phyloP scores from a whole-genome alignment of 2,797 vertebrate genomes.

The Okamejei kenojei region DNA sequence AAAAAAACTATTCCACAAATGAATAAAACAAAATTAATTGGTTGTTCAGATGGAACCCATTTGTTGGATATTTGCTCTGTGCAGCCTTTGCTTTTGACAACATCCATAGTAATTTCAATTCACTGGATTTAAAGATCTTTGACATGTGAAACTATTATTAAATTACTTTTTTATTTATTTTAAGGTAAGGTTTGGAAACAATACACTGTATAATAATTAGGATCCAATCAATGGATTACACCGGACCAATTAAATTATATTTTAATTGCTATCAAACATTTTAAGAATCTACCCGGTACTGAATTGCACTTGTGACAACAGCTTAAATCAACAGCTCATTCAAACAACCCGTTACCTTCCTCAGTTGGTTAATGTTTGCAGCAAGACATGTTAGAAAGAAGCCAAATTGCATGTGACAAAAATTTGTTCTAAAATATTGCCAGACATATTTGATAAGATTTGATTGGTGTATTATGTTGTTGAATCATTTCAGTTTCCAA shows the following conservation, averaged over 20 bases:
- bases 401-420: not conserved
- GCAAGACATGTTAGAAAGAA: not conserved
- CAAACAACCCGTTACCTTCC: not conserved
- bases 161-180: not conserved
- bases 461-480: not conserved
- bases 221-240: not conserved
- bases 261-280: not conserved
- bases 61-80: not conserved
- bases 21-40: not conserved
- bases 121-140: not conserved
- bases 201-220: not conserved
- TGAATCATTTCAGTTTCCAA: not conserved
- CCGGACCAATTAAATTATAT: not conserved
- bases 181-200: not conserved
- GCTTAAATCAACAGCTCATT: not conserved
- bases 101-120: not conserved
- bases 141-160: not conserved
- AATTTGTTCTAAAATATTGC: not conserved
- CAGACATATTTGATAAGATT: not conserved
- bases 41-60: not conserved
- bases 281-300: not conserved
- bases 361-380: not conserved
- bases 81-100: not conserved
- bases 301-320: not conserved
- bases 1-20: no score